These are phyloP conservation scores for Caenorhabditis panamensis DNA, from an alignment of 2,888 invertebrate genomes.

Conservation along the genomic window DNA sequence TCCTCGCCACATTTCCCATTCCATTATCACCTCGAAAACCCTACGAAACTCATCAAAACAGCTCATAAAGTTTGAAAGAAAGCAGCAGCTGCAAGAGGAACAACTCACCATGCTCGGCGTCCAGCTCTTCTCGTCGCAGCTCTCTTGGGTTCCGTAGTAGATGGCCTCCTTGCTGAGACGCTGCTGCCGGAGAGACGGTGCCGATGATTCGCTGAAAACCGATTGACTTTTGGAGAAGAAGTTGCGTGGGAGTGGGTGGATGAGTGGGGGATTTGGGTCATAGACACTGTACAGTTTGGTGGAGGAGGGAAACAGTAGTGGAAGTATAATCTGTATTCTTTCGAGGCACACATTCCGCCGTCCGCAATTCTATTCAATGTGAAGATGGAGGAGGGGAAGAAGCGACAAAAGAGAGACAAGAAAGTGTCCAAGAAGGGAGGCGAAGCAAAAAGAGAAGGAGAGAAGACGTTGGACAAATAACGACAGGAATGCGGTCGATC, in stretches of 20 bases:
- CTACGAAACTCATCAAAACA: neutral
- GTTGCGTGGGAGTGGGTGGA: no score
- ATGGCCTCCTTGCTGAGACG: slow-evolving; percentile 64
- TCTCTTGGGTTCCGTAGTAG: slow-evolving; percentile 61
- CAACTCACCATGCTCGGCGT: slow-evolving; percentile 63
- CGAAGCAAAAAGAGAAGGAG: no score
- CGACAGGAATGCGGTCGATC: neutral
- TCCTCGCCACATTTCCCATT: neutral
- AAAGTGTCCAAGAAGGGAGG: slow-evolving; percentile 20
- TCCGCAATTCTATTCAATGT: slow-evolving; percentile 6
- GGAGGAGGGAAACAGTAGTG: no score
- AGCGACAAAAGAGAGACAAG: slow-evolving; percentile 32
- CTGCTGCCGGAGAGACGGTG: slow-evolving; percentile 64
- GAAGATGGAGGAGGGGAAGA: neutral
- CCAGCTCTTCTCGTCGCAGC: slow-evolving; percentile 68
- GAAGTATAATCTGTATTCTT: slow-evolving; percentile 42
- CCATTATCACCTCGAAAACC: slow-evolving; percentile 40
- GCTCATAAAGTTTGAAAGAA: slow-evolving; percentile 1
- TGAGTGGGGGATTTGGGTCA: slow-evolving; percentile 42
- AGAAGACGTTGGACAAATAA: slow-evolving; percentile 45
- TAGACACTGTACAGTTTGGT: slow-evolving; percentile 15
- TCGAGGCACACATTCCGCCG: neutral
- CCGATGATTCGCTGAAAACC: slow-evolving; percentile 70
- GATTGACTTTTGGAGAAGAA: neutral
- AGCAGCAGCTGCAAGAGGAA: slow-evolving; percentile 11